phyloP scores from a whole-genome alignment of 2,888 invertebrate species.

The Drosophila mulleri region DNA sequence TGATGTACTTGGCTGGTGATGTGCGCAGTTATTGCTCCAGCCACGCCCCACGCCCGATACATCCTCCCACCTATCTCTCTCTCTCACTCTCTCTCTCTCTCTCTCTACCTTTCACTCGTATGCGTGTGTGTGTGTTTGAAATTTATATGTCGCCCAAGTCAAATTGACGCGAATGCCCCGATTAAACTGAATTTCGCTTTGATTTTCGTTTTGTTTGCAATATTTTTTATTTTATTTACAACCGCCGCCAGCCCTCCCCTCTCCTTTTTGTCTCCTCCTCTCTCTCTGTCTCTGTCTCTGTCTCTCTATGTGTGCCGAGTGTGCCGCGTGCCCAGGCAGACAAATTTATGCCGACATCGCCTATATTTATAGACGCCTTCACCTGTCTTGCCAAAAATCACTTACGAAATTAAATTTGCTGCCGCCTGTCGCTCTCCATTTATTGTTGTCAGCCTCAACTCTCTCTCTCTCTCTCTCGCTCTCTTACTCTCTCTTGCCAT shows the following conservation, averaged over 20 bases:
- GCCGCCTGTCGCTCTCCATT: conserved; percentile 36
- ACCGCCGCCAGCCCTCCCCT: not conserved
- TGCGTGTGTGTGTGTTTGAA: conserved; percentile 13
- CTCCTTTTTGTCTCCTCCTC: not conserved
- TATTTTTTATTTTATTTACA: conserved; percentile 19
- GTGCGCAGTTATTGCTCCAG: conserved; percentile 11
- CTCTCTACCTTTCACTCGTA: not conserved
- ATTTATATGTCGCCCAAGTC: conserved; percentile 35
- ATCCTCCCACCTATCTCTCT: not conserved
- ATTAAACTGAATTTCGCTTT: conserved; percentile 58
- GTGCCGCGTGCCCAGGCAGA: conserved; percentile 33
- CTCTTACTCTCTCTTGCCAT: not conserved
- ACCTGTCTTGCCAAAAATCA: conserved; percentile 73
- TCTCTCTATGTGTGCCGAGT: not conserved
- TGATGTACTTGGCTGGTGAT: conserved; percentile 29
- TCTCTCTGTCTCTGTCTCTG: not conserved
- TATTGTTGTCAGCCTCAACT: conserved; percentile 18
- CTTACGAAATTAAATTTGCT: conserved; percentile 76
- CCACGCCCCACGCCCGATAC: conserved; percentile 13
- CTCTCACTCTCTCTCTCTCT: not conserved
- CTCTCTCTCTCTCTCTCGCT: not conserved
- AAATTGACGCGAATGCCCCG: conserved; percentile 46
- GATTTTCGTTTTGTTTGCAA: conserved; percentile 30
- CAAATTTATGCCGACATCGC: conserved; percentile 69
- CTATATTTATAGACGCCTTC: conserved; percentile 73